Conservation (phyloP, 2,113 vertebrate species). For the Pseudonaja textilis region DNA sequence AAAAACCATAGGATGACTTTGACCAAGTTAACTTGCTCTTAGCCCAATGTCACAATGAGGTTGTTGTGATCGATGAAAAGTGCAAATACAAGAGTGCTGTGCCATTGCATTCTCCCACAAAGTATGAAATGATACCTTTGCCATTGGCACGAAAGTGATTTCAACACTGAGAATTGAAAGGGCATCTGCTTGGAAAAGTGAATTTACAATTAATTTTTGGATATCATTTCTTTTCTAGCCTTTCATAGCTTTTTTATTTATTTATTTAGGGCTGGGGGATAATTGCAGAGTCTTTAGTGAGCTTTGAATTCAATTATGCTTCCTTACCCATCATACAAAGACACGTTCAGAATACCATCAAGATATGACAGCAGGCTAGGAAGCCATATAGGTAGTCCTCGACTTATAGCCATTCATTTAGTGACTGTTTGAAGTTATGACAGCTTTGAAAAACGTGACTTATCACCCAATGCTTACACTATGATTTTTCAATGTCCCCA, state of each 20-base stretch:
- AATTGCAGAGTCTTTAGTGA: not conserved
- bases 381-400: not conserved
- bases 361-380: not conserved
- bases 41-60: not conserved
- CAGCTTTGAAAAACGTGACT: not conserved
- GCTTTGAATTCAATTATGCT: slow-evolving; percentile 40
- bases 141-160: not conserved
- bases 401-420: not conserved
- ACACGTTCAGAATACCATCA: not conserved
- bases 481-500: not conserved
- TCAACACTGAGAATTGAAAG: not conserved
- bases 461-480: not conserved
- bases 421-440: not conserved
- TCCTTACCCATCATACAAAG: slow-evolving; percentile 4
- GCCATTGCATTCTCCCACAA: not conserved
- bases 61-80: not conserved
- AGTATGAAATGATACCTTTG: not conserved
- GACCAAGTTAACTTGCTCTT: not conserved
- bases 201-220: not conserved
- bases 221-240: not conserved
- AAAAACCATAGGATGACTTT: not conserved
- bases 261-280: no score
- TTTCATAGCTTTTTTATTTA: not conserved
- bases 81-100: not conserved
- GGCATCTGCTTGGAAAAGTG: not conserved